phyloP scores from a whole-genome alignment of 2,797 vertebrate species.

The Bovichtus diacanthus region DNA sequence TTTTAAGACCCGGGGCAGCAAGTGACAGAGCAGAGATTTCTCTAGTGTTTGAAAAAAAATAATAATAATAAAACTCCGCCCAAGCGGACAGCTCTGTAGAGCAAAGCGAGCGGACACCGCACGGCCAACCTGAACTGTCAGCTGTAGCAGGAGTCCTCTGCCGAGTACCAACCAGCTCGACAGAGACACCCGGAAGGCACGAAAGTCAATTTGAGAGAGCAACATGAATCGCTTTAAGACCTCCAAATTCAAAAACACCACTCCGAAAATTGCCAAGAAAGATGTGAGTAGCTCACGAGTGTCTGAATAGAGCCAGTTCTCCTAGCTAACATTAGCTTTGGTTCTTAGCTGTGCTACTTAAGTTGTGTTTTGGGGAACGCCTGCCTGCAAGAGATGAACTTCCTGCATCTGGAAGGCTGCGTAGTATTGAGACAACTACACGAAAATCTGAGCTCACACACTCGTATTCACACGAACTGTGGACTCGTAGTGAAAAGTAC shows the following conservation, averaged over 20 bases:
- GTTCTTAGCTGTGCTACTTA: slow-evolving; percentile 53
- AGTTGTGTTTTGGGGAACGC: slow-evolving; percentile 60
- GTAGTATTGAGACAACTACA: slow-evolving; percentile 11
- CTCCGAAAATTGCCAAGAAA: slow-evolving; percentile 89
- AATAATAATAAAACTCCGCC: slow-evolving; percentile 24
- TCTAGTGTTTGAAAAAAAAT: background rate
- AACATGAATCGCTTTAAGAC: slow-evolving; percentile 95
- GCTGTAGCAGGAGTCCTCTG: slow-evolving; percentile 61
- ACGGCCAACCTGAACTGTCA: slow-evolving; percentile 69
- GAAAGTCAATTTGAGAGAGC: slow-evolving; percentile 69
- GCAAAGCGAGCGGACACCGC: slow-evolving; percentile 51
- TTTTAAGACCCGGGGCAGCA: slow-evolving; percentile 15
- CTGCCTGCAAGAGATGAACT: slow-evolving; percentile 77
- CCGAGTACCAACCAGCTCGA: slow-evolving; percentile 65
- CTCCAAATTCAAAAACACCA: slow-evolving; percentile 94
- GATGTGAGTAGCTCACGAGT: slow-evolving; percentile 87
- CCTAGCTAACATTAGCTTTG: slow-evolving; percentile 54
- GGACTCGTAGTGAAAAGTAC: background rate
- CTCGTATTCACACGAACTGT: background rate
- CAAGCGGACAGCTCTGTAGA: background rate
- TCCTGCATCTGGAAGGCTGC: slow-evolving; percentile 76
- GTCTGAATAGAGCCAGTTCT: background rate
- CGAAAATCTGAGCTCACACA: slow-evolving; percentile 5
- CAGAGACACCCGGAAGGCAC: slow-evolving; percentile 85
- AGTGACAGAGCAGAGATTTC: background rate